A percentile compares a stretch with the other conserved stretches of the same genome.
phyloP scores from a whole-genome alignment of 2,113 vertebrate genomes.

The Anseranas semipalmata region DNA sequence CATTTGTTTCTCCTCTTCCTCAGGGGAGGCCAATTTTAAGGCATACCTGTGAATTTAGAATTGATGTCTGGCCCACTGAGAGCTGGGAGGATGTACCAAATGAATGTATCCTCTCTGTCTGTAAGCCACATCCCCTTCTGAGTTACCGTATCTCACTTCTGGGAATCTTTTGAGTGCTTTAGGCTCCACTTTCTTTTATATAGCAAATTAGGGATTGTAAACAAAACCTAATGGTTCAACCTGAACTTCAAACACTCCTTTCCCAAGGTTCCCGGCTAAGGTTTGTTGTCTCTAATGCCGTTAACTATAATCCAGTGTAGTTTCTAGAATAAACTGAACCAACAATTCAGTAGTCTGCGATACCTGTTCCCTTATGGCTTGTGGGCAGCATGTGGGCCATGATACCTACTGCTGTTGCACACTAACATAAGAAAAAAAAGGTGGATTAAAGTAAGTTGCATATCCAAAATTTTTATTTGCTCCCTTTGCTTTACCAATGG shows the following conservation, averaged over 20 bases:
- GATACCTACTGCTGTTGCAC: background rate
- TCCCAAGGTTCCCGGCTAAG: background rate
- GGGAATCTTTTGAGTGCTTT: constrained; percentile 68
- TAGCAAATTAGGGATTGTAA: constrained; percentile 56
- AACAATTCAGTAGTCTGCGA: background rate
- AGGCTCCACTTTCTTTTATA: constrained; percentile 26
- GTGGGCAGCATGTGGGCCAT: background rate
- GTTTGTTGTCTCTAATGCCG: background rate
- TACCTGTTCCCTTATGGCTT: background rate
- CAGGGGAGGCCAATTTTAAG: constrained; percentile 35
- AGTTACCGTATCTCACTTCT: constrained; percentile 37
- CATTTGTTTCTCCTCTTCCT: constrained; percentile 50
- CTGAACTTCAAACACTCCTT: background rate
- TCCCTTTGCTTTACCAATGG: background rate
- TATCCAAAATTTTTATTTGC: background rate
- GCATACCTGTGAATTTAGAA: background rate
- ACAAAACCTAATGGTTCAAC: constrained; percentile 47
- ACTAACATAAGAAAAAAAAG: background rate
- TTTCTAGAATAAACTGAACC: background rate
- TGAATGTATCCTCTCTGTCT: constrained; percentile 32
- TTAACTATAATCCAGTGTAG: background rate
- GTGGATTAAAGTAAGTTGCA: background rate
- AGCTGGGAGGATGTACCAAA: constrained; percentile 38
- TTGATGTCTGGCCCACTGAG: constrained; percentile 43
- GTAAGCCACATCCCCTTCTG: constrained; percentile 59